Evolutionary conservation across 2,797 vertebrate species (phyloP).

Genomic region (Cuculus canorus): DNA sequence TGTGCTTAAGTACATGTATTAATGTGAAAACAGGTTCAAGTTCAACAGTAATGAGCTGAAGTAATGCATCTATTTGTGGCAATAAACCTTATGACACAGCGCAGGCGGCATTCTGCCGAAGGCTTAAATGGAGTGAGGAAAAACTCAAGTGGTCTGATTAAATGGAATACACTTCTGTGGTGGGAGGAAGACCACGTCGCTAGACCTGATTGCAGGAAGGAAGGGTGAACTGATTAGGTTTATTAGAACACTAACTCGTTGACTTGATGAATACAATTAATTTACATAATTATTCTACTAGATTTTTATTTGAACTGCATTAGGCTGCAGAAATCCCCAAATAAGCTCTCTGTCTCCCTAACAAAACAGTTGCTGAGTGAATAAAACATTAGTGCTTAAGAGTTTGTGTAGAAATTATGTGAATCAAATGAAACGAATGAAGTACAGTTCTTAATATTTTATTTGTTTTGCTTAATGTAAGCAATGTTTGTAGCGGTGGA

Average conservation of each 20-base stretch:
- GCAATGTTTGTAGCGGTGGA: neutral
- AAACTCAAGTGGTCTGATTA: neutral
- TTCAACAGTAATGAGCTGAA: neutral
- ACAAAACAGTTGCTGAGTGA: neutral
- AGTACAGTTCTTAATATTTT: neutral
- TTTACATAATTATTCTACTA: neutral
- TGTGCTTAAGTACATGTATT: neutral
- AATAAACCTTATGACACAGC: neutral
- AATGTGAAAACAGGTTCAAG: neutral
- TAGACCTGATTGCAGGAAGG: neutral
- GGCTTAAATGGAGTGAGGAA: neutral
- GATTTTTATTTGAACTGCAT: neutral
- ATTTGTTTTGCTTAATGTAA: neutral
- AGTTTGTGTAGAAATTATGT: neutral
- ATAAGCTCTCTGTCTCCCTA: neutral
- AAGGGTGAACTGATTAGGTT: neutral
- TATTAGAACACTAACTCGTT: neutral
- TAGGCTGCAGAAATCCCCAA: neutral
- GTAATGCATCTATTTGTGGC: neutral
- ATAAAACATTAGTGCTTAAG: neutral
- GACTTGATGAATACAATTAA: neutral
- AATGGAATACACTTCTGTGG: neutral
- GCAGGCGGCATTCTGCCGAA: neutral
- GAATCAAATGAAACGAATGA: neutral
- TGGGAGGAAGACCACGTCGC: neutral